Evolutionary conservation across 2,888 invertebrate genomes (phyloP).

Genomic region (Eutolmus rufibarbis): DNA sequence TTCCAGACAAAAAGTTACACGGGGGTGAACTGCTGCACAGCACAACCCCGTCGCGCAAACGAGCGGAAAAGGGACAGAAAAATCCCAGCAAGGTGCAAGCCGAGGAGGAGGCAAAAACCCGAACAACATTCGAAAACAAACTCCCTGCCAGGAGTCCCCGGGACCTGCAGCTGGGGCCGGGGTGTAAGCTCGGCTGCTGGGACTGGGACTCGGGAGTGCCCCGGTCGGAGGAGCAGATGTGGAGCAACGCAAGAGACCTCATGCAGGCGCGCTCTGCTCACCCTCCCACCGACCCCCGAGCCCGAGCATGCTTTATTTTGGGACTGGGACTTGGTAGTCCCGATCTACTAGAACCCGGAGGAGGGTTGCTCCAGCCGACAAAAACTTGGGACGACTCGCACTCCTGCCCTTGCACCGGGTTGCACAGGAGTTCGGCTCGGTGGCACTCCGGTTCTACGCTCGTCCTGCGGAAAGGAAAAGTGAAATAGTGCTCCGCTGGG

Average conservation of each 20-base stretch:
- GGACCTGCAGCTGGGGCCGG: background rate
- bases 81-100: background rate
- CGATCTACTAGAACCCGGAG: constrained; percentile 2
- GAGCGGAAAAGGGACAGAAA: background rate
- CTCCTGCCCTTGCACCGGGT: constrained; percentile 7
- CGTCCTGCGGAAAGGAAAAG: constrained; percentile 26
- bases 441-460: background rate
- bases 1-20: constrained; percentile 16
- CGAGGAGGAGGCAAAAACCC: background rate
- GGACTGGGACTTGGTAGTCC: background rate
- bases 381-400: constrained; percentile 19
- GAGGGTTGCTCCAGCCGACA: constrained; percentile 33
- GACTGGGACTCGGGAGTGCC: background rate
- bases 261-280: background rate
- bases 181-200: background rate
- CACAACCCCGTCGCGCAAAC: background rate
- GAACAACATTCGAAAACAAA: constrained; percentile 12
- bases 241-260: background rate
- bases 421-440: background rate
- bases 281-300: background rate
- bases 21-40: background rate
- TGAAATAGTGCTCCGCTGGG: constrained; percentile 27
- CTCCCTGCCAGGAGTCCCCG: background rate
- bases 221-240: background rate
- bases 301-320: background rate